phyloP scores from a whole-genome alignment of 2,797 vertebrate genomes.

The Premnoplex brunnescens region DNA sequence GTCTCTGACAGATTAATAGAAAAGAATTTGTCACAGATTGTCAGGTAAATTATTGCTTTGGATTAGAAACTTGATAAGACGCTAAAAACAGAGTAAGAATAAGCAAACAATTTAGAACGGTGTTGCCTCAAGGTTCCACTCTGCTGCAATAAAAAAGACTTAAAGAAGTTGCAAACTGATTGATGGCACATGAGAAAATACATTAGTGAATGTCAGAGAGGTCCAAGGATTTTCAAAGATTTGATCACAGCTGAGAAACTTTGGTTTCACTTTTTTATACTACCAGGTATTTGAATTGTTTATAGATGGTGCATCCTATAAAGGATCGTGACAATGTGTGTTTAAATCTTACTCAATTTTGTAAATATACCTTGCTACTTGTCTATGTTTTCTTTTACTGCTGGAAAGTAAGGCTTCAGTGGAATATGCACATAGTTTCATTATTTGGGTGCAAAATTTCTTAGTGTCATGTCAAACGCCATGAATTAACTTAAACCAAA shows the following conservation, averaged over 20 bases:
- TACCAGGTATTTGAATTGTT: neutral
- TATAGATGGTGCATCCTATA: no score
- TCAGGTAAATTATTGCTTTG: conserved; percentile 38
- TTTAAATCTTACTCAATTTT: neutral
- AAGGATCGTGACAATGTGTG: neutral
- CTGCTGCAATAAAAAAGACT: neutral
- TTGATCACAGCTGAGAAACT: neutral
- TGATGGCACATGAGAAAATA: neutral
- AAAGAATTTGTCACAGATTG: neutral
- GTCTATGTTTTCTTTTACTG: neutral
- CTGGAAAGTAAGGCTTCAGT: neutral
- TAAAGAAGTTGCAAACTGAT: neutral
- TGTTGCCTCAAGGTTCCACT: neutral
- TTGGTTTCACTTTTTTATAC: neutral
- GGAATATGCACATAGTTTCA: neutral
- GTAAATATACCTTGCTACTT: neutral
- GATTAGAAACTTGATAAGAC: conserved; percentile 24
- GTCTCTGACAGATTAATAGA: conserved; percentile 5
- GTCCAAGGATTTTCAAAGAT: neutral
- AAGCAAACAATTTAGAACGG: conserved; percentile 8
- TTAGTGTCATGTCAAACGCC: neutral
- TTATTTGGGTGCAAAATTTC: neutral
- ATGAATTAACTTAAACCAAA: neutral
- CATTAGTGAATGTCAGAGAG: neutral
- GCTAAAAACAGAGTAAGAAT: neutral